A percentile compares a stretch with the other conserved stretches of the same genome.
phyloP scores from a whole-genome alignment of 1,140 invertebrate species.

The Brachionus asplanchnoidis region DNA sequence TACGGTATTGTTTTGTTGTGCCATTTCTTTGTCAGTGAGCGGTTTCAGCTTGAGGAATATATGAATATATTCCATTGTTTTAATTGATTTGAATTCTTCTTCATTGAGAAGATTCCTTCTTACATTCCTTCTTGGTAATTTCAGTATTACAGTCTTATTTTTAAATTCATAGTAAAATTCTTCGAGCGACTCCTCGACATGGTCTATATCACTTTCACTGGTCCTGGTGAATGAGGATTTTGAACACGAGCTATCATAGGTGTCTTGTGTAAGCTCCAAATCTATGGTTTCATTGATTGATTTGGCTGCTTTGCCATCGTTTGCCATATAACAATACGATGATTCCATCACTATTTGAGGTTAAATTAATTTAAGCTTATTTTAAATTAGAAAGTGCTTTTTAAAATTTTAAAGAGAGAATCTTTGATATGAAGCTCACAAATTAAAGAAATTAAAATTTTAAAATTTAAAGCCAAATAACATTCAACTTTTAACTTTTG shows the following conservation, averaged over 20 bases:
- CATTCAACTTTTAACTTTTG: neutral
- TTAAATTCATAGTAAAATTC: no score
- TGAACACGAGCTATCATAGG: neutral
- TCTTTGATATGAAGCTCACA: neutral
- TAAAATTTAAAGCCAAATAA: neutral
- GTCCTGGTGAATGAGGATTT: neutral
- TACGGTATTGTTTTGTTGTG: neutral
- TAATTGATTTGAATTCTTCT: slow-evolving; percentile 34
- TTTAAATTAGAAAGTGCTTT: neutral
- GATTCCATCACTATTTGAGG: neutral
- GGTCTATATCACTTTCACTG: neutral
- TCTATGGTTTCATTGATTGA: neutral
- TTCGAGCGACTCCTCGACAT: neutral
- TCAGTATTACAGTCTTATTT: no score
- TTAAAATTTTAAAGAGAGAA: neutral
- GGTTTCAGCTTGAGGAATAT: slow-evolving; percentile 31
- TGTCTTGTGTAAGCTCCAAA: neutral
- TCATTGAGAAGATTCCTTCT: slow-evolving; percentile 12
- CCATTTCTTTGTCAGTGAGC: neutral
- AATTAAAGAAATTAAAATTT: neutral
- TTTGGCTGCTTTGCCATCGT: neutral
- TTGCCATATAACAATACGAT: slow-evolving; percentile 1
- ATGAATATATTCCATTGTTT: slow-evolving; percentile 30
- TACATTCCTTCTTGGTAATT: neutral
- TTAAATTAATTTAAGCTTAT: neutral